Evolutionary conservation across 1,140 invertebrate genomes (phyloP).

Genomic region (Bombus pascuorum): DNA sequence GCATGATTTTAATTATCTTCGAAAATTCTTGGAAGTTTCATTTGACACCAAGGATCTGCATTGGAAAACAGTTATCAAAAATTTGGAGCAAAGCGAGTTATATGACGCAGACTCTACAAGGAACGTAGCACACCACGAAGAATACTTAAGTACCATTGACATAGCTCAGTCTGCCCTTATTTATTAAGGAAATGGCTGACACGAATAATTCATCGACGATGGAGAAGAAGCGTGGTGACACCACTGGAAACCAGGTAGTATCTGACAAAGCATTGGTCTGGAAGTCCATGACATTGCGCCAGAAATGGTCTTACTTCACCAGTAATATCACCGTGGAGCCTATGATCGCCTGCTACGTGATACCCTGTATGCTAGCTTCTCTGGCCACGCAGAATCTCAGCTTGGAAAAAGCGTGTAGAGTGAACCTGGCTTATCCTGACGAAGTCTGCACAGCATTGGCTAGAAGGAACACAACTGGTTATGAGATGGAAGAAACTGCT

Average conservation of each 20-base stretch:
- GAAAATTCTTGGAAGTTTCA: neutral
- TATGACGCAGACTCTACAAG: neutral
- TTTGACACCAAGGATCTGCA: neutral
- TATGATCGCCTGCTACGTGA: slow-evolving; percentile 90
- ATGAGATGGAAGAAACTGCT: slow-evolving; percentile 87
- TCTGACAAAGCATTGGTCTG: slow-evolving; percentile 54
- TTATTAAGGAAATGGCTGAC: slow-evolving; percentile 40
- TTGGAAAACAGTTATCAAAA: neutral
- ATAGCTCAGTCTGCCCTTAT: neutral
- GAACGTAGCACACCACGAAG: neutral
- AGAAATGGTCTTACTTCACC: slow-evolving; percentile 77
- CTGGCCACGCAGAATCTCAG: slow-evolving; percentile 91
- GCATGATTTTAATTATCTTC: slow-evolving; percentile 8
- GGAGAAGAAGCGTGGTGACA: slow-evolving; percentile 45
- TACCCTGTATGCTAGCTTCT: slow-evolving; percentile 89
- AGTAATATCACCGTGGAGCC: slow-evolving; percentile 90
- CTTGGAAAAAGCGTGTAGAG: slow-evolving; percentile 91
- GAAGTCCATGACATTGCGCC: slow-evolving; percentile 70
- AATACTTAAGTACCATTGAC: neutral
- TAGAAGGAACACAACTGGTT: slow-evolving; percentile 87
- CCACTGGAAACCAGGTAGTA: neutral
- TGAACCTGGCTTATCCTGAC: slow-evolving; percentile 88
- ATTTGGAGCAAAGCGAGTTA: neutral
- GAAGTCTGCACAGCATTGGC: slow-evolving; percentile 89
- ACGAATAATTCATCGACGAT: neutral